Evolutionary conservation across 2,113 vertebrate species (phyloP).

Genomic region (Haliaeetus leucogaster): DNA sequence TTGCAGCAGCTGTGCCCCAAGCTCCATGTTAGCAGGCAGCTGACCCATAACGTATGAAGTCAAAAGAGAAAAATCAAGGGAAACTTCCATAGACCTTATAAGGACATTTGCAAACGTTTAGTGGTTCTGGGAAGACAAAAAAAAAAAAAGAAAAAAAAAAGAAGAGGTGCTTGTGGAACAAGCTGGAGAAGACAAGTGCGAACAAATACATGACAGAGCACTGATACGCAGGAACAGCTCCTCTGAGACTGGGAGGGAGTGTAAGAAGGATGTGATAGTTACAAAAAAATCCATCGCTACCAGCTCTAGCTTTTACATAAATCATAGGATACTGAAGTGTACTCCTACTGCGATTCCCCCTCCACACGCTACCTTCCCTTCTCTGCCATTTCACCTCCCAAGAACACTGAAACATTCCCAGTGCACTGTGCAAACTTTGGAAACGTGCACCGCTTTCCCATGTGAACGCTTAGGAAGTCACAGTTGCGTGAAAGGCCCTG

Average conservation of each 20-base stretch:
- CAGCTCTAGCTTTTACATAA: background rate
- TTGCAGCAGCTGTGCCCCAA: background rate
- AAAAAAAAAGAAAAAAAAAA: background rate
- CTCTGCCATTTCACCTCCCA: background rate
- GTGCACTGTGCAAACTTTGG: background rate
- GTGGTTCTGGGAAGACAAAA: background rate
- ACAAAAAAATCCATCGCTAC: background rate
- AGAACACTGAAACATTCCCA: background rate
- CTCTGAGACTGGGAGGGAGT: background rate
- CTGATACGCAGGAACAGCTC: background rate
- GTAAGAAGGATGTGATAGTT: background rate
- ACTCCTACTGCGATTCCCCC: background rate
- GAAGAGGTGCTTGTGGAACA: background rate
- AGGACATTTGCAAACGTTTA: background rate
- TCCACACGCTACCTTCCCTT: background rate
- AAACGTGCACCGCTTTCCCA: background rate
- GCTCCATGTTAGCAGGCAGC: background rate
- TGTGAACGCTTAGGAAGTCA: background rate
- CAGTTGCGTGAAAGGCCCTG: accelerated
- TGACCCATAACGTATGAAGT: background rate
- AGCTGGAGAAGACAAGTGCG: background rate
- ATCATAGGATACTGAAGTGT: accelerated
- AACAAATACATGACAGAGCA: background rate
- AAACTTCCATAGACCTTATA: background rate
- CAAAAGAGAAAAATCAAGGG: background rate